phyloP scores from a whole-genome alignment of 2,888 invertebrate genomes.

The Torymus texanus region DNA sequence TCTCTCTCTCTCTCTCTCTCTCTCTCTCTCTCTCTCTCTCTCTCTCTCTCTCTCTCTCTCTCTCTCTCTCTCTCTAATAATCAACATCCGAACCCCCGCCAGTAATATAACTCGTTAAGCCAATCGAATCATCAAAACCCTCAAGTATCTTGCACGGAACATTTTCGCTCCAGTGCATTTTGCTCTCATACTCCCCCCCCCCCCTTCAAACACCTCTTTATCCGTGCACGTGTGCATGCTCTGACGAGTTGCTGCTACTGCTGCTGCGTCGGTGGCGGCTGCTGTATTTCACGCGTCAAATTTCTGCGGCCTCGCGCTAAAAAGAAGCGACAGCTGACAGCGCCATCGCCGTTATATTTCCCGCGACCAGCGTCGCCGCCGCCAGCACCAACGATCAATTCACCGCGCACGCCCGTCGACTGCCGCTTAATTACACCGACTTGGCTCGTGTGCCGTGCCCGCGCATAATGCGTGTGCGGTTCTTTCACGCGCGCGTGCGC shows the following conservation, averaged over 20 bases:
- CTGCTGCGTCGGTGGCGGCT: background rate
- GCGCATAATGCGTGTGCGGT: no score
- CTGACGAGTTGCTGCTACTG: conserved; percentile 15
- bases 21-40: no score
- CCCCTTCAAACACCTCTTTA: background rate
- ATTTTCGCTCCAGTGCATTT: no score
- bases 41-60: background rate
- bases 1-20: no score
- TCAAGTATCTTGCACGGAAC: no score
- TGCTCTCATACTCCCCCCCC: background rate
- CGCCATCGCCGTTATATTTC: conserved; percentile 25
- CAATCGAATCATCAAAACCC: no score
- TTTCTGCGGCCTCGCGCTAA: conserved; percentile 17
- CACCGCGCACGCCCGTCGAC: conserved; percentile 9
- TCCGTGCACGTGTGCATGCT: background rate
- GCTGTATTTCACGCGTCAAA: conserved; percentile 36
- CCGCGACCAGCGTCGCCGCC: background rate
- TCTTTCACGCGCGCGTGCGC: no score
- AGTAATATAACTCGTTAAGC: no score
- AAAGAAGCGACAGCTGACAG: conserved; percentile 45
- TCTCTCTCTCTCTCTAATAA: background rate
- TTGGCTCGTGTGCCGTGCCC: background rate
- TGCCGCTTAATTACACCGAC: conserved; percentile 43
- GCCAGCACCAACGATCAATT: no score
- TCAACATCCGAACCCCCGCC: no score